These are phyloP conservation scores for Temnothorax curvispinosus DNA, from an alignment of 1,140 invertebrate genomes.

Conservation along the genomic window DNA sequence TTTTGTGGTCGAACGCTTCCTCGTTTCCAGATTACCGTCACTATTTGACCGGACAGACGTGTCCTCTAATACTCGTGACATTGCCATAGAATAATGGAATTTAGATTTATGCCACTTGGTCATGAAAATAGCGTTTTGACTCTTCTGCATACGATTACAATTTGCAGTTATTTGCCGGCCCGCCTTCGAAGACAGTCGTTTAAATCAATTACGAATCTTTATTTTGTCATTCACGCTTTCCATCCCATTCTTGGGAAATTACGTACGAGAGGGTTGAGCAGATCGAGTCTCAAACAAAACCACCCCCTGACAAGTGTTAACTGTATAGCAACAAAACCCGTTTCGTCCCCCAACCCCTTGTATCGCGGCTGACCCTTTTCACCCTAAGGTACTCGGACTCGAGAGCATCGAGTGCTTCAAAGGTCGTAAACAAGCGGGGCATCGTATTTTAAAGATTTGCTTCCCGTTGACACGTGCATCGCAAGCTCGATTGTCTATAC, in stretches of 20 bases:
- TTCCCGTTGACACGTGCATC: slow-evolving; percentile 9
- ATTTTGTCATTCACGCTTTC: background rate
- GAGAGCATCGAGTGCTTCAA: slow-evolving; percentile 57
- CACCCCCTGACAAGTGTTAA: slow-evolving; percentile 71
- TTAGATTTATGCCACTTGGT: background rate
- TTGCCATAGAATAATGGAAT: background rate
- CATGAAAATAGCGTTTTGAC: background rate
- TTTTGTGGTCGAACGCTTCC: slow-evolving; percentile 59
- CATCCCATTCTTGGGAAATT: slow-evolving; percentile 21
- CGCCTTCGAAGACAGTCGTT: background rate
- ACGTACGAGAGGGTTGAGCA: slow-evolving; percentile 6
- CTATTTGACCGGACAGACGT: slow-evolving; percentile 12
- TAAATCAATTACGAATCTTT: slow-evolving; percentile 13
- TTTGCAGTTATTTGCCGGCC: background rate
- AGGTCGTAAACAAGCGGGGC: slow-evolving; percentile 71
- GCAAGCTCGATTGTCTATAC: slow-evolving; percentile 56
- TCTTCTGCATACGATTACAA: background rate
- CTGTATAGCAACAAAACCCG: slow-evolving; percentile 71
- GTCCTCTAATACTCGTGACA: background rate
- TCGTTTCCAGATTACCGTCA: slow-evolving; percentile 51
- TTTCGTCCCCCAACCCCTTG: slow-evolving; percentile 67
- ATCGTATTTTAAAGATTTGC: slow-evolving; percentile 68
- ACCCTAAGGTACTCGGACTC: slow-evolving; percentile 65
- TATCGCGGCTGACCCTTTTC: slow-evolving; percentile 67
- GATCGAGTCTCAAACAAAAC: slow-evolving; percentile 49